Conservation (phyloP, 2,113 vertebrate species). For the Megaceryle torquata region DNA sequence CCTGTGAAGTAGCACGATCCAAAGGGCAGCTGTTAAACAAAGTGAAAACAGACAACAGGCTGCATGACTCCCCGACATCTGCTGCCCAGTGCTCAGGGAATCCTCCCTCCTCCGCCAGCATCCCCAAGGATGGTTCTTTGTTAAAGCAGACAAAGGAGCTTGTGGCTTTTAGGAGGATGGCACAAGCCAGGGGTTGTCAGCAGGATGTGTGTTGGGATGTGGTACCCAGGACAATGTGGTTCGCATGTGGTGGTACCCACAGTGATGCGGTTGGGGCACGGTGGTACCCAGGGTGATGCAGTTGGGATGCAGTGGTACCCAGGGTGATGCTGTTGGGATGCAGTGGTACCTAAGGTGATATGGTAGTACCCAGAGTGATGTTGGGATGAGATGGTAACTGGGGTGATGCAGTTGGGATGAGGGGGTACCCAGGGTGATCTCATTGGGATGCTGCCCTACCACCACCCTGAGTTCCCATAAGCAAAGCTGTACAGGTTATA, state of each 20-base stretch:
- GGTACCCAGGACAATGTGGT: background rate
- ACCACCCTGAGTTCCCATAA: fast-evolving
- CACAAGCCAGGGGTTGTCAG: fast-evolving
- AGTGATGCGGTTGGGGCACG: background rate
- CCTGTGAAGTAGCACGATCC: constrained; percentile 24
- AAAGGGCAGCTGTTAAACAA: constrained; percentile 64
- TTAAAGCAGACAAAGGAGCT: background rate
- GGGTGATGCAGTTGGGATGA: background rate
- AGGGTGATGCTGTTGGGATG: background rate
- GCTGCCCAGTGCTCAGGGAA: background rate
- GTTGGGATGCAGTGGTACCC: background rate
- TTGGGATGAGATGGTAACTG: background rate
- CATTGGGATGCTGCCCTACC: background rate
- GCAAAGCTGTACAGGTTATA: background rate
- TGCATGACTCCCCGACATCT: background rate
- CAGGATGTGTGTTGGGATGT: background rate
- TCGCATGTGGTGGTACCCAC: background rate
- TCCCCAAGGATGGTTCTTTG: background rate
- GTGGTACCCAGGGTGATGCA: background rate
- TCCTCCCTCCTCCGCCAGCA: background rate
- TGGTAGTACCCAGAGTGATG: background rate
- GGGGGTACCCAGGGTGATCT: background rate
- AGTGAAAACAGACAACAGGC: constrained; percentile 49
- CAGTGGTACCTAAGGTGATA: background rate
- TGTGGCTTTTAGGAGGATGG: fast-evolving